Evolutionary conservation across 30 jellyfish, hydroid and myxozoan genomes (phyloP).

Genomic region (Cassiopea xamachana): DNA sequence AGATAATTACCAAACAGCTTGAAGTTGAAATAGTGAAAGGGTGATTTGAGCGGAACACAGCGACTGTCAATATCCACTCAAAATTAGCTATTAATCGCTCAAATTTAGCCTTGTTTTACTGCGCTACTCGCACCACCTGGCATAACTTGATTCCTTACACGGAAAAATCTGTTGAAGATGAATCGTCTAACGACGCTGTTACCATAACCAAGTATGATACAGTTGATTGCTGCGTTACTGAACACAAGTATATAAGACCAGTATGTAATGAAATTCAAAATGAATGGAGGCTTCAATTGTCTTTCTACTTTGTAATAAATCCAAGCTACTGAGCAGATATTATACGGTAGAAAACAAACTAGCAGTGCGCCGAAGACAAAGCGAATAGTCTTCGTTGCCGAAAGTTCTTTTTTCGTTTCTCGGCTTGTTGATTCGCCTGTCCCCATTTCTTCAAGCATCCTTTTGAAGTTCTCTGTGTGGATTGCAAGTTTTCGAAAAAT

Average conservation of each 20-base stretch:
- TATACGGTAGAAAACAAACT: conserved; percentile 39
- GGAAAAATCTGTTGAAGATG: not conserved
- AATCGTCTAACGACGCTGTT: conserved; percentile 36
- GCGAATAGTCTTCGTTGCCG: not conserved
- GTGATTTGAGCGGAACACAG: too few relatives aligned
- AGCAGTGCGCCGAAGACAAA: conserved; percentile 28
- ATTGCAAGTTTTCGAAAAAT: not conserved
- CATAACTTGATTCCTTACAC: not conserved
- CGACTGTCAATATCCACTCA: too few relatives aligned
- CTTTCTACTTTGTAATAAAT: conserved; percentile 19
- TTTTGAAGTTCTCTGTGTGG: too few relatives aligned
- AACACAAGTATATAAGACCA: conserved; percentile 9
- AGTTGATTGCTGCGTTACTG: conserved; percentile 53
- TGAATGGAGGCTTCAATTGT: not conserved
- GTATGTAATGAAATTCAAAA: not conserved
- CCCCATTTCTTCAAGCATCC: too few relatives aligned
- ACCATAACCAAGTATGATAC: conserved; percentile 34
- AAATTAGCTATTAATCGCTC: too few relatives aligned
- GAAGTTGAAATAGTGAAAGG: too few relatives aligned
- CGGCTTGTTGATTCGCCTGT: too few relatives aligned
- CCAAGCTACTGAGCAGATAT: conserved; percentile 12
- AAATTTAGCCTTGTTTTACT: not conserved
- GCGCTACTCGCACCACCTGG: not conserved
- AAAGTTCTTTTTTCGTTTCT: too few relatives aligned
- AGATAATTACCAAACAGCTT: too few relatives aligned